Conservation (phyloP, 2,888 invertebrate species). For the Cataglyphis rosenhaueri region DNA sequence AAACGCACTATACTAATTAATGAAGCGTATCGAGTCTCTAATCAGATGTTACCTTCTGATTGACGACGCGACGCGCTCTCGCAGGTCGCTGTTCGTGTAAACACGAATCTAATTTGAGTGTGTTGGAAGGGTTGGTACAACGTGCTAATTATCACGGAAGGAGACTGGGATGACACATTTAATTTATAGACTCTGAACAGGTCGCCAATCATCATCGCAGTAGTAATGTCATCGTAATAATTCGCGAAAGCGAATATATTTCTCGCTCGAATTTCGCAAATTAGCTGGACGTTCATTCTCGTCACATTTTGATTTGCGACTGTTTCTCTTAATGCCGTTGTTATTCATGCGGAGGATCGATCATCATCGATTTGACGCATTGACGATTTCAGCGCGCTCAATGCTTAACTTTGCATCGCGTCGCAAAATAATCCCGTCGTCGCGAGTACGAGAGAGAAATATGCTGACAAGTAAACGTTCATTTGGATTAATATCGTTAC, state of each 20-base stretch:
- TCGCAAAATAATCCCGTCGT: constrained; percentile 51
- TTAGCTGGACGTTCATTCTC: constrained; percentile 14
- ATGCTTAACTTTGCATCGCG: constrained; percentile 33
- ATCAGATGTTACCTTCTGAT: constrained; percentile 83
- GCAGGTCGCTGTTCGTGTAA: constrained; percentile 72
- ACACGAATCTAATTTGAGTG: constrained; percentile 80
- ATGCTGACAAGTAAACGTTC: constrained; percentile 69
- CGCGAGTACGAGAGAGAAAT: constrained; percentile 61
- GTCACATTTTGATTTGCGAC: constrained; percentile 5
- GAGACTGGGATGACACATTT: constrained; percentile 47
- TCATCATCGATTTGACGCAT: constrained; percentile 15
- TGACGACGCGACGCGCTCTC: constrained; percentile 72
- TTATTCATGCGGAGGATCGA: constrained; percentile 7
- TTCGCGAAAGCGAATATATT: background rate
- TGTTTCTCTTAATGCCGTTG: constrained; percentile 7
- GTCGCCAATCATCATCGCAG: constrained; percentile 33
- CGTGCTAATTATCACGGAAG: constrained; percentile 70
- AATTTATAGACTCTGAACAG: constrained; percentile 38
- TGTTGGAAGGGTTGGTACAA: constrained; percentile 69
- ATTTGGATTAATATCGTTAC: constrained; percentile 73
- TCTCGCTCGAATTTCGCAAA: constrained; percentile 4
- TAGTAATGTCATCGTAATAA: background rate
- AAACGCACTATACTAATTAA: constrained; percentile 79
- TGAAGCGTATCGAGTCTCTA: constrained; percentile 81
- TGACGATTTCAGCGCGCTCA: constrained; percentile 11